Evolutionary conservation across 2,888 invertebrate genomes (phyloP).

Genomic region (Thymelicus acteon): DNA sequence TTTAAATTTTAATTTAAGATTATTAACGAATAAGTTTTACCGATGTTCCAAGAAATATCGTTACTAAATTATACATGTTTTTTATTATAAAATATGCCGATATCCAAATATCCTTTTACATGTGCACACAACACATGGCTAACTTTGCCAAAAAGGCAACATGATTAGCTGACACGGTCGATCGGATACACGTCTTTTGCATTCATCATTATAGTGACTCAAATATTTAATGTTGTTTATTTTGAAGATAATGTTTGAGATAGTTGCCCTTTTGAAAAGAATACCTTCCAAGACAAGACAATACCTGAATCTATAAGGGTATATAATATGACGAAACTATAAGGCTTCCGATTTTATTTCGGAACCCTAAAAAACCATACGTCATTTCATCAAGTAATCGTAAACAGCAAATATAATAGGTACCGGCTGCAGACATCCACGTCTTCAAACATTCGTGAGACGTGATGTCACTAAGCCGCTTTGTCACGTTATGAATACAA

Average conservation of each 20-base stretch:
- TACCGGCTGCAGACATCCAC: conserved; percentile 37
- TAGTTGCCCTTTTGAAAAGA: not conserved
- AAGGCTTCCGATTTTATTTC: too few species aligned
- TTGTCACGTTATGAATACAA: conserved; percentile 69
- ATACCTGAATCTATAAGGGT: not conserved
- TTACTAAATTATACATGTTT: not conserved
- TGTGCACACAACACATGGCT: not conserved
- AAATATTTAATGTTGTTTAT: conserved; percentile 15
- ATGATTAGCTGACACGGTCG: conserved; percentile 14
- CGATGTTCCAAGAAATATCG: not conserved
- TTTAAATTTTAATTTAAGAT: too few species aligned
- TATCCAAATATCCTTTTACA: not conserved
- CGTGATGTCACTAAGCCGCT: conserved; percentile 70
- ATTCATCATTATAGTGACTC: conserved; percentile 19
- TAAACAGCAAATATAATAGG: conserved; percentile 36
- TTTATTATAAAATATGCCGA: not conserved
- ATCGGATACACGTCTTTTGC: conserved; percentile 18
- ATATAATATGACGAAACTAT: too few species aligned
- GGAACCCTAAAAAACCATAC: not conserved
- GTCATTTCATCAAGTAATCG: not conserved
- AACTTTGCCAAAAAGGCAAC: not conserved
- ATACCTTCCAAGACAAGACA: not conserved
- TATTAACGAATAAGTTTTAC: too few species aligned
- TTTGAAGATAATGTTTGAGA: not conserved
- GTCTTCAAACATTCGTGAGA: conserved; percentile 56